Evolutionary conservation across 2,113 vertebrate species (phyloP), one percentile per base, ranked within the genome.

Genomic region (Argyrosomus japonicus): DNA sequence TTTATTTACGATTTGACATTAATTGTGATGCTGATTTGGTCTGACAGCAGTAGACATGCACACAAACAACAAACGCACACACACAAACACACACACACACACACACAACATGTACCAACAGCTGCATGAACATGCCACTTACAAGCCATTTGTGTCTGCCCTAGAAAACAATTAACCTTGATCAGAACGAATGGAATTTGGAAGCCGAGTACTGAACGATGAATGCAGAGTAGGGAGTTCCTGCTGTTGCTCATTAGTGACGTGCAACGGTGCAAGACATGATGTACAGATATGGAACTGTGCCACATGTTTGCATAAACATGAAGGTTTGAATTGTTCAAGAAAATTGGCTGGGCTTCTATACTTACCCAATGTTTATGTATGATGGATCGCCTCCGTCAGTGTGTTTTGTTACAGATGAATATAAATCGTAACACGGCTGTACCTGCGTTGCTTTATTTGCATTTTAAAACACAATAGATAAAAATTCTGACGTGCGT

Each of bases 141-240:
- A 75, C 71, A 81, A 86, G 78, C 79, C 71, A 77, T 90, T 79
- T 87, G 74, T 25, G 56, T 85, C 53, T 78, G 73, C 78, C 76
- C 62, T 61, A 68, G 77, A 89, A 90, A 81, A 84, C 76, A 76
- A 88, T 91, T 90, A 91, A 89, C 89, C 89, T 90, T 92, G 73
- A 86, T 78, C 78, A 58, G 65, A 88, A 74, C 56, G 11, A 88
- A 75, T 80, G 48, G 36, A 79, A 86, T 87, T 84, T 78, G 68
- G 65, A 84, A 68, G 40, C 60, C 1, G 62, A 64, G 58, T 19
- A 68, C 9, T 48, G 75, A 82, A 61, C 7, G 15, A 14, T 12
- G 43, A 45, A 60, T 64, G 50, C 72, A 23, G 82, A 83, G 73
- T 13, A 27, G 36, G 50, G 53, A 36, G 60, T 29, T 81, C 85